A percentile compares a stretch with the other conserved stretches of the same genome.
phyloP scores from a whole-genome alignment of 2,113 vertebrate genomes.

The Ranitomeya imitator region DNA sequence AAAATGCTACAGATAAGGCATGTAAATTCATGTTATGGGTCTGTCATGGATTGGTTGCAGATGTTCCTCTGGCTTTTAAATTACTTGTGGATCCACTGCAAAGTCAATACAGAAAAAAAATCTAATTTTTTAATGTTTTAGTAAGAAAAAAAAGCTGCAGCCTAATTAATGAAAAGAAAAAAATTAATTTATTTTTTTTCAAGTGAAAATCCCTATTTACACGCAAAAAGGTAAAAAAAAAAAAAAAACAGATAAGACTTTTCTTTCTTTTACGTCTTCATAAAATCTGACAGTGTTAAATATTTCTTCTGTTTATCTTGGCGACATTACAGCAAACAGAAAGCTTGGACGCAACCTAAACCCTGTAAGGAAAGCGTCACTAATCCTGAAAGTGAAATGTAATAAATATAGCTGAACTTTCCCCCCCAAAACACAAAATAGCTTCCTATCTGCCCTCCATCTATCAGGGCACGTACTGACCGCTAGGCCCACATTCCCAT shows the following conservation, averaged over 20 bases:
- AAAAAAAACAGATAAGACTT: neutral
- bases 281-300: neutral
- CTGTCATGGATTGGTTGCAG: no score
- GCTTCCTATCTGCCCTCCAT: neutral
- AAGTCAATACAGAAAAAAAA: no score
- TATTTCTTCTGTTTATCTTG: neutral
- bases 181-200: neutral
- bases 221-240: conserved; percentile 44
- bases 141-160: no score
- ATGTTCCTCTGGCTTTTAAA: no score
- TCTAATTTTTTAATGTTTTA: no score
- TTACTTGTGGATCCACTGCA: no score
- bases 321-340: neutral
- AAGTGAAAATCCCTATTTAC: conserved; percentile 50
- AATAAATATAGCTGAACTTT: neutral
- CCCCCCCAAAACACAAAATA: neutral
- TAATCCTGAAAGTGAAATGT: neutral
- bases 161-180: neutral
- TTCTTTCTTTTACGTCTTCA: neutral
- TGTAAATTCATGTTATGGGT: no score
- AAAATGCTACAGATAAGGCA: no score
- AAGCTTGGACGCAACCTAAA: neutral
- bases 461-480: neutral
- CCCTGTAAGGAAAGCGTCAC: neutral
- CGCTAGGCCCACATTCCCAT: neutral